Conservation (phyloP, 2,888 invertebrate genomes). For the Gisinianus flammeolus region DNA sequence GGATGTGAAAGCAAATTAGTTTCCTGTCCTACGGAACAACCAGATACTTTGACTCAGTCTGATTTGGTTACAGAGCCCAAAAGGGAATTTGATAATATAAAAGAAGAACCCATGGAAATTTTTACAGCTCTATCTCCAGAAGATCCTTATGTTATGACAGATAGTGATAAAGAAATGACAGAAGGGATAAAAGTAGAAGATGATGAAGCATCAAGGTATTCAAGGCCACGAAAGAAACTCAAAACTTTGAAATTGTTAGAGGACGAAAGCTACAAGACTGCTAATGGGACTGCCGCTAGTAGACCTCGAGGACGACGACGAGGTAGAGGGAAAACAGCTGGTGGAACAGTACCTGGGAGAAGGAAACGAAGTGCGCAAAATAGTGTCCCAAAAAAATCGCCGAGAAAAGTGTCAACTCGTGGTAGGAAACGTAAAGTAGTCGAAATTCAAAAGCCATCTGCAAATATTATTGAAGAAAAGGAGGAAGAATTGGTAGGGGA, state of each 20-base stretch:
- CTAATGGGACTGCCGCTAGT: background rate
- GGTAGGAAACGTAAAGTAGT: constrained; percentile 24
- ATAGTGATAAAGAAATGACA: background rate
- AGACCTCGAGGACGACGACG: constrained; percentile 22
- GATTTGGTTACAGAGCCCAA: no score
- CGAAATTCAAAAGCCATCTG: background rate
- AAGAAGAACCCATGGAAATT: background rate
- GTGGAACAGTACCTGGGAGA: background rate
- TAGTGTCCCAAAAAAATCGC: no score
- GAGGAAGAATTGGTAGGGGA: background rate
- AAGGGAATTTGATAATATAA: no score
- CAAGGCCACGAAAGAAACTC: no score
- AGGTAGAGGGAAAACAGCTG: constrained; percentile 13
- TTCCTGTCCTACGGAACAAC: background rate
- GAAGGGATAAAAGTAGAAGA: no score
- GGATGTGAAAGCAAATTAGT: constrained; percentile 33
- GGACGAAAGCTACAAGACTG: no score
- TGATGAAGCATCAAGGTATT: background rate
- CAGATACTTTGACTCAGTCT: no score
- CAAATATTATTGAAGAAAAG: background rate
- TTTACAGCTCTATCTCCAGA: background rate
- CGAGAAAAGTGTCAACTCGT: constrained; percentile 17
- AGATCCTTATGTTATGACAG: background rate
- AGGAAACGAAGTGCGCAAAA: constrained; percentile 3
- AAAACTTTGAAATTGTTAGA: no score